phyloP scores from a whole-genome alignment of 2,888 invertebrate species.

The Nemurella pictetii region DNA sequence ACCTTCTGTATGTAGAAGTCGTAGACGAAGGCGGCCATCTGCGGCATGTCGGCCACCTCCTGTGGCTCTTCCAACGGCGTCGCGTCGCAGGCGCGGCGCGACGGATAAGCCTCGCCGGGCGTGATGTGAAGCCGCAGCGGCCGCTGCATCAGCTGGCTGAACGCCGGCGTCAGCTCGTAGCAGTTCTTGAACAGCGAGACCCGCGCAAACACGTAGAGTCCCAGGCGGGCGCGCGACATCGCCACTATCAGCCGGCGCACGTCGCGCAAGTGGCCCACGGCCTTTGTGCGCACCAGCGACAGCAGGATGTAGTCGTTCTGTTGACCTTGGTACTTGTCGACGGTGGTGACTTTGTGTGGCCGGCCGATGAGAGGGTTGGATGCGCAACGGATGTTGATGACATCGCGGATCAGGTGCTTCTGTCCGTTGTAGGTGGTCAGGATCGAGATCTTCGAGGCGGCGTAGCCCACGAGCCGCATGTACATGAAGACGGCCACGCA shows the following conservation, averaged over 20 bases:
- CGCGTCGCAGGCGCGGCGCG: slow-evolving; percentile 60
- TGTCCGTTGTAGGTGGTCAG: slow-evolving; percentile 99
- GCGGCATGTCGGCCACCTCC: slow-evolving; percentile 82
- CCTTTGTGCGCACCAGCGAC: slow-evolving; percentile 92
- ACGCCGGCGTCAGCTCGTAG: slow-evolving; percentile 94
- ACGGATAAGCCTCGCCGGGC: slow-evolving; percentile 79
- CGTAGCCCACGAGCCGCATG: slow-evolving; percentile 96
- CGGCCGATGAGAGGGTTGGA: slow-evolving; percentile 93
- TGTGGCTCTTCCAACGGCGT: slow-evolving; percentile 56
- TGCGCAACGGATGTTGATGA: slow-evolving; percentile 90
- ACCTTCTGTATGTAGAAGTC: slow-evolving; percentile 84
- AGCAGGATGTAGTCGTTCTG: slow-evolving; percentile 98
- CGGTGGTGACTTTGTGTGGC: slow-evolving; percentile 92
- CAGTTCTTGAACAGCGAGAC: slow-evolving; percentile 94
- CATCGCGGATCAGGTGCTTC: slow-evolving; percentile 95
- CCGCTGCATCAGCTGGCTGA: slow-evolving; percentile 84
- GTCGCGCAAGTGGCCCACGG: slow-evolving; percentile 97
- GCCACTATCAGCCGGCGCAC: slow-evolving; percentile 96
- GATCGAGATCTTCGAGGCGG: slow-evolving; percentile 94
- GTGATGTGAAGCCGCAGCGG: slow-evolving; percentile 79
- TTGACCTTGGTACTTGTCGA: slow-evolving; percentile 99
- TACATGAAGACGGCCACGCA: slow-evolving; percentile 98
- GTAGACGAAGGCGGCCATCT: slow-evolving; percentile 94
- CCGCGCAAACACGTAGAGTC: slow-evolving; percentile 93
- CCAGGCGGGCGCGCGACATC: slow-evolving; percentile 95